A percentile compares a stretch with the other conserved stretches of the same genome.
These are phyloP conservation scores for Polymixis lichenea DNA, from an alignment of 2,888 invertebrate species.

Conservation along the genomic window DNA sequence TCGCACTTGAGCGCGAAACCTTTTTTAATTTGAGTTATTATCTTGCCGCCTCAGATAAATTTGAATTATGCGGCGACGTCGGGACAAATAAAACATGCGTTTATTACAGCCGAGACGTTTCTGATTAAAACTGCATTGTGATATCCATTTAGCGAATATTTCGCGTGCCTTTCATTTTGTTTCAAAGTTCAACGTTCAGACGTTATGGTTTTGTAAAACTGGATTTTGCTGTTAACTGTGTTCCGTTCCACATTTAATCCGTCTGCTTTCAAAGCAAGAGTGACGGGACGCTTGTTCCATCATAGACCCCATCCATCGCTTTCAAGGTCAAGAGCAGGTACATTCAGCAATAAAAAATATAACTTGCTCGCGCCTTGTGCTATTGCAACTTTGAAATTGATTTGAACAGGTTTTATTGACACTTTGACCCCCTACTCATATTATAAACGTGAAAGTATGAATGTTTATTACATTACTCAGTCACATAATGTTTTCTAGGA, in stretches of 20 bases:
- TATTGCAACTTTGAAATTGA: slow-evolving; percentile 22
- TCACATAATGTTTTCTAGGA: slow-evolving; percentile 9
- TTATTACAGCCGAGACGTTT: slow-evolving; percentile 66
- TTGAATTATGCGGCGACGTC: slow-evolving; percentile 73
- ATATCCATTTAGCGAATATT: slow-evolving; percentile 56
- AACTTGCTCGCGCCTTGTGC: slow-evolving; percentile 11
- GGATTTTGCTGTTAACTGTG: slow-evolving; percentile 24
- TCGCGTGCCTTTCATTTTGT: slow-evolving; percentile 44
- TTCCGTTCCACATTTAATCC: no score
- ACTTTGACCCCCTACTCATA: background rate
- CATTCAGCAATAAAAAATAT: no score
- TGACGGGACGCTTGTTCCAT: no score
- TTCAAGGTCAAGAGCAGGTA: no score
- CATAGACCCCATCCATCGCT: no score
- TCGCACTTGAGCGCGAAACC: slow-evolving; percentile 51
- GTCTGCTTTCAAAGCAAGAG: no score
- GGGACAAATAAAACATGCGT: slow-evolving; percentile 61
- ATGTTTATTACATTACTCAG: background rate
- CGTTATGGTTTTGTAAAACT: slow-evolving; percentile 20
- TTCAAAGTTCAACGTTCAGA: slow-evolving; percentile 47
- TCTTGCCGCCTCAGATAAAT: slow-evolving; percentile 74
- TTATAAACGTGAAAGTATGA: background rate
- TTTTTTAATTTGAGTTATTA: slow-evolving; percentile 74
- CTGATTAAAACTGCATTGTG: slow-evolving; percentile 66
- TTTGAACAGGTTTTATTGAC: background rate